Base-by-base conservation (phyloP, 2,113 vertebrate species). In the Notiomystis cincta region DNA sequence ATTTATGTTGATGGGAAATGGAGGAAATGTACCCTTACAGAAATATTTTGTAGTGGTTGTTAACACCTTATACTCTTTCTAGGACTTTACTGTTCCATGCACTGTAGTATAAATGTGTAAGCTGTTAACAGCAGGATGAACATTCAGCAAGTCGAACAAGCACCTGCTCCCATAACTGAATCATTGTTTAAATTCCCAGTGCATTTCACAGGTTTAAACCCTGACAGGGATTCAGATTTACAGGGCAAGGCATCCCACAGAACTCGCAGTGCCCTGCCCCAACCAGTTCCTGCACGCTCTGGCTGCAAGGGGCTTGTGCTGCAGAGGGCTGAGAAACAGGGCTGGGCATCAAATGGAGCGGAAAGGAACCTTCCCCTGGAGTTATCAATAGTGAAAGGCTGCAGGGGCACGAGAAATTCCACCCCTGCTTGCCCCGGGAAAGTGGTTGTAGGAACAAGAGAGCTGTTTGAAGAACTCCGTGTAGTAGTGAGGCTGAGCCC, bases 11-110 rank as follows among this genome's bases (percentile, higher is more conserved):
- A 89, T 92, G 96, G 97, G 97, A 98, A 98, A 95, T 84, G 87
- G 96, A 98, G 97, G 97, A 98, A 98, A 98, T 96, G 95, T 98
- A 96, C 83, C 95, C 96, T 96, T 97, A 87, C 95, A 96, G 96
- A 97, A 98, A 91, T 97, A 97, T 96, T 98, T 97, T 97, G 96
- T 98, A 96, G 91, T 13, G 65, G 97, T 96, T 98, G 97, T 98
- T 98, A 98, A 98, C 98, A 97, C 97, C 97, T 98, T 98, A 97
- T 75, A 82, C 92, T 96, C 97, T 95, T 97, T 95, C 94, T 93
- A 75, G 70, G 93, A 54, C 81, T 95, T 89, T 71, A 19, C 89
- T 83, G 78, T 96, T 97, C 93, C 93, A 44, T 67, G 84, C 77
- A n/a, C 95, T 81, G 10, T 48, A 95, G 93, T 96, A 97, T 80